Conservation (phyloP, 2,888 invertebrate species). For the Drosophila paucipuncta region DNA sequence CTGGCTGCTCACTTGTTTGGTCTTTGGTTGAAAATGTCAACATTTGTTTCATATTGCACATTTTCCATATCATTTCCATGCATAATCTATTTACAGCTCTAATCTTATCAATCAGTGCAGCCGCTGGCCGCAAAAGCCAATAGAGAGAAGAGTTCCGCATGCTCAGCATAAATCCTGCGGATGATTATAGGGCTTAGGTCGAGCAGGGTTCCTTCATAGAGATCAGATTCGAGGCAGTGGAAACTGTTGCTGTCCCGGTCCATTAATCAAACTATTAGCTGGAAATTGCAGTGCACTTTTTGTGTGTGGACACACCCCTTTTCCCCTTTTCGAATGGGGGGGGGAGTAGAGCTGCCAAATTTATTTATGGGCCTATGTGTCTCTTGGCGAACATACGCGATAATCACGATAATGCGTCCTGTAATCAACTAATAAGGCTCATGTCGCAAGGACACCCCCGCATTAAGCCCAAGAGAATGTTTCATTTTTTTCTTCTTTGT, state of each 20-base stretch:
- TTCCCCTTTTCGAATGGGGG: constrained; percentile 14
- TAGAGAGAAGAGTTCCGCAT: constrained; percentile 4
- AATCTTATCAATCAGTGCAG: constrained; percentile 73
- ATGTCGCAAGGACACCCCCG: constrained; percentile 66
- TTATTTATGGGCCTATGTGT: constrained; percentile 66
- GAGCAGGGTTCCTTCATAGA: constrained; percentile 14
- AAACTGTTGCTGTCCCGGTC: constrained; percentile 62
- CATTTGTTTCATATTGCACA: constrained; percentile 74
- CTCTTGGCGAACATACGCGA: constrained; percentile 74
- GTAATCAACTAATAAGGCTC: constrained; percentile 86
- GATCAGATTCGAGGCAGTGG: constrained; percentile 9
- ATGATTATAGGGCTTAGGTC: constrained; percentile 62
- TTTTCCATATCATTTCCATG: constrained; percentile 70
- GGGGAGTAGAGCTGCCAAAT: constrained; percentile 16
- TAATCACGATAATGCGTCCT: constrained; percentile 86
- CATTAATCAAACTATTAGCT: constrained; percentile 86
- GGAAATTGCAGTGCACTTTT: constrained; percentile 61
- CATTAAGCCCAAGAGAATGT: constrained; percentile 35
- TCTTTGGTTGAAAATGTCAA: constrained; percentile 52
- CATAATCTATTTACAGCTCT: constrained; percentile 75
- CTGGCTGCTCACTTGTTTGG: background rate
- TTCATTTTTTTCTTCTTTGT: constrained; percentile 8
- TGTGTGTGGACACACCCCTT: constrained; percentile 74
- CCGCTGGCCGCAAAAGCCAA: constrained; percentile 12
- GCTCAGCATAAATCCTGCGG: constrained; percentile 23